phyloP scores from a whole-genome alignment of 2,113 vertebrate species.

The Calidris pugnax region DNA sequence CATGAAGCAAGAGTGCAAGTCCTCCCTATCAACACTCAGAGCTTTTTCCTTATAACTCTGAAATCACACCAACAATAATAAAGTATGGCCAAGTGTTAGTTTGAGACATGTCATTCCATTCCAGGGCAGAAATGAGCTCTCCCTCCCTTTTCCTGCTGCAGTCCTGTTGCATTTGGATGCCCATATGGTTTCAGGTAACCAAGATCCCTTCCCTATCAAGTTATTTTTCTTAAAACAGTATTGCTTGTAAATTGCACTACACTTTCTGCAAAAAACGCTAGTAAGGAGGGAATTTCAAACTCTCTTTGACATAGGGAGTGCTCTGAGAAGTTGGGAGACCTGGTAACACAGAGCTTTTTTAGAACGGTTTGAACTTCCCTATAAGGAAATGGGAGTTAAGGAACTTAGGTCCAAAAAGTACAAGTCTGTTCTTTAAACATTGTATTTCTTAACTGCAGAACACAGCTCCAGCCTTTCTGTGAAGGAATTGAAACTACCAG shows the following conservation, averaged over 20 bases:
- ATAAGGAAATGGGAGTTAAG: background rate
- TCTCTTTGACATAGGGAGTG: background rate
- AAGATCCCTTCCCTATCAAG: background rate
- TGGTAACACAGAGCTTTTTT: background rate
- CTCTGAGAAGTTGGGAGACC: background rate
- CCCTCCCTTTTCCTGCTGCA: background rate
- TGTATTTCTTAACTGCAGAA: background rate
- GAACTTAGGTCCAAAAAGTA: background rate
- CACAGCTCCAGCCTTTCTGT: background rate
- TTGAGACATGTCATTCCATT: background rate
- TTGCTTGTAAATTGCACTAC: background rate
- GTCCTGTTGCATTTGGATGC: background rate
- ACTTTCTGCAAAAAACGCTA: background rate
- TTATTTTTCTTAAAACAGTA: background rate
- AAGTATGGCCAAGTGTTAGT: background rate
- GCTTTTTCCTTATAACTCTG: background rate
- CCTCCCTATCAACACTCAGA: background rate
- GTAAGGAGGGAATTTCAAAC: background rate
- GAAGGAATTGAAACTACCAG: background rate
- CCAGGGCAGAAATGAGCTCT: background rate
- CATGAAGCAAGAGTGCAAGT: constrained; percentile 5
- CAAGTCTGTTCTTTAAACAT: background rate
- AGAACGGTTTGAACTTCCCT: background rate
- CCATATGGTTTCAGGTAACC: background rate
- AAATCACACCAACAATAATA: constrained; percentile 39